Conservation (phyloP, 2,888 invertebrate genomes). For the Drosophila kuntzei region DNA sequence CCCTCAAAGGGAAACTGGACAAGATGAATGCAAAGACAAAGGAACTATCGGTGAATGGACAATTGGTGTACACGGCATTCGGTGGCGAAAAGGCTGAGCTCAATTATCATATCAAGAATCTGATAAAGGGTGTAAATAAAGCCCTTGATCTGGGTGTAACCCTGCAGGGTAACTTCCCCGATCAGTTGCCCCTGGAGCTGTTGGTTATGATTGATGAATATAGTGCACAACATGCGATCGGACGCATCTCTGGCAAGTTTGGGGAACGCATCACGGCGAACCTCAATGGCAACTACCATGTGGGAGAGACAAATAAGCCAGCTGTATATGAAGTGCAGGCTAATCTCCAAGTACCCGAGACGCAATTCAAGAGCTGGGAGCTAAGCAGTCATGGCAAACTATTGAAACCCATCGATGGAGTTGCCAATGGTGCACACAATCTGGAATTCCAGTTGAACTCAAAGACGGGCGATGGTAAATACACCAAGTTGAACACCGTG, state of each 20-base stretch:
- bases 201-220: constrained; percentile 77
- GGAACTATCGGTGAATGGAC: constrained; percentile 84
- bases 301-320: constrained; percentile 79
- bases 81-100: constrained; percentile 86
- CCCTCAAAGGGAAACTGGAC: constrained; percentile 82
- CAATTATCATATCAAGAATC: constrained; percentile 84
- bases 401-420: constrained; percentile 70
- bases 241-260: constrained; percentile 86
- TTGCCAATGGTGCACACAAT: constrained; percentile 45
- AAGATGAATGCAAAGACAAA: constrained; percentile 85
- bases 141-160: constrained; percentile 58
- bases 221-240: constrained; percentile 79
- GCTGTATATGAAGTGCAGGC: constrained; percentile 86
- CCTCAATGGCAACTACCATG: constrained; percentile 85
- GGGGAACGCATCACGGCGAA: constrained; percentile 86
- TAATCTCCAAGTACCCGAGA: constrained; percentile 87
- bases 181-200: constrained; percentile 78
- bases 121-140: constrained; percentile 79
- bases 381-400: constrained; percentile 83
- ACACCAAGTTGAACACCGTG: constrained; percentile 59
- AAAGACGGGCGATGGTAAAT: constrained; percentile 66
- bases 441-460: constrained; percentile 66
- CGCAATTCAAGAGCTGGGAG: constrained; percentile 86
- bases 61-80: constrained; percentile 85
- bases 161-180: constrained; percentile 81